Percentiles rank a stretch among this genome's conserved stretches.
phyloP scores from a whole-genome alignment of 2,888 invertebrate species.

The Clunio marinus region DNA sequence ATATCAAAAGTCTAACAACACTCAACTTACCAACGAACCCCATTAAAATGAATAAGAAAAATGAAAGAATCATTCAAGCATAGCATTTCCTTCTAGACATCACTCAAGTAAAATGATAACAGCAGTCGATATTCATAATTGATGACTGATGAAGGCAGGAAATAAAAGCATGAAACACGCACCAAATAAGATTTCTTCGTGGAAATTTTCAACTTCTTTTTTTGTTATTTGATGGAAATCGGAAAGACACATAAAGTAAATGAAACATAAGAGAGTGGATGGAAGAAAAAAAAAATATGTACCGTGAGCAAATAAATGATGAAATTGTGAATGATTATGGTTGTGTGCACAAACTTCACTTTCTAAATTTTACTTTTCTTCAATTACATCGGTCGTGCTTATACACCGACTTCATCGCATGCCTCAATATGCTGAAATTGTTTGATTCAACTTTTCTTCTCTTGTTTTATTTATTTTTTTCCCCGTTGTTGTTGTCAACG shows the following conservation, averaged over 20 bases:
- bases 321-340: slow-evolving; percentile 24
- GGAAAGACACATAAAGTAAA: not conserved
- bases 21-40: no score
- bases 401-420: not conserved
- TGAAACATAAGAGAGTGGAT: slow-evolving; percentile 4
- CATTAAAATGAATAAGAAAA: no score
- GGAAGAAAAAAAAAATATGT: slow-evolving; percentile 12
- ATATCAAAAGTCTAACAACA: no score
- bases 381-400: slow-evolving; percentile 34
- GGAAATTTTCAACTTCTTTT: no score
- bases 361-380: slow-evolving; percentile 37
- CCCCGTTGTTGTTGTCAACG: not conserved
- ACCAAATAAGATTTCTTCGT: no score
- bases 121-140: not conserved
- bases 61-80: no score
- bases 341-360: slow-evolving; percentile 30
- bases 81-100: no score
- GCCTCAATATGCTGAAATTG: not conserved
- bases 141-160: not conserved
- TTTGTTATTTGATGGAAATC: not conserved
- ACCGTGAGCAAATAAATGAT: slow-evolving; percentile 21
- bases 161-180: not conserved
- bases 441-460: not conserved
- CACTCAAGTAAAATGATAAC: slow-evolving; percentile 10
- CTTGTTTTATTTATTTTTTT: no score